phyloP scores from a whole-genome alignment of 2,888 invertebrate species.

The Sinohyriopsis cumingii region DNA sequence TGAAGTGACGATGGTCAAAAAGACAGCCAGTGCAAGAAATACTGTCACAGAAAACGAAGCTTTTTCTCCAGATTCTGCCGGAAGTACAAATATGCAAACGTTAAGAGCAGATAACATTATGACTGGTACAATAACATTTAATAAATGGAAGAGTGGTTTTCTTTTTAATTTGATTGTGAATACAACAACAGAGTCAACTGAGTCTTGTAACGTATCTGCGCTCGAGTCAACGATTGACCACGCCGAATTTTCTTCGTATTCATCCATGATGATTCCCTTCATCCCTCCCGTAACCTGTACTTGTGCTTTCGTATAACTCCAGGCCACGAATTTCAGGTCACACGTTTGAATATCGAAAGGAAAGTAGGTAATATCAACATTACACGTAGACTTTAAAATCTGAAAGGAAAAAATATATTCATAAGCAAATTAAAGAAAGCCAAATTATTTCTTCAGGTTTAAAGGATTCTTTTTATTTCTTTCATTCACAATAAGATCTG shows the following conservation, averaged over 20 bases:
- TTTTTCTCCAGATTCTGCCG: too few relatives aligned
- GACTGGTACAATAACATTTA: constrained; percentile 30
- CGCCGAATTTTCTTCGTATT: constrained; percentile 18
- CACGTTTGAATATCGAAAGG: constrained; percentile 30
- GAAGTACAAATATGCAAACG: constrained; percentile 29
- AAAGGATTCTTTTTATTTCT: too few relatives aligned
- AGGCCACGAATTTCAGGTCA: constrained; percentile 20
- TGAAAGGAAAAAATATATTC: too few relatives aligned
- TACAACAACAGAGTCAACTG: constrained; percentile 13
- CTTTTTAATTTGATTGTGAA: constrained; percentile 23
- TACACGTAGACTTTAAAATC: constrained; percentile 28
- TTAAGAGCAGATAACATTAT: constrained; percentile 27
- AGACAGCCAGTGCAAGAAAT: constrained; percentile 30
- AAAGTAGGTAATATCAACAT: constrained; percentile 26
- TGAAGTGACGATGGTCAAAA: constrained; percentile 21
- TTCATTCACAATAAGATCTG: too few relatives aligned
- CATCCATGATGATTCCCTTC: constrained; percentile 12
- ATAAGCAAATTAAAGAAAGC: too few relatives aligned
- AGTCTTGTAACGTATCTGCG: constrained; percentile 6
- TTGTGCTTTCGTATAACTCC: constrained; percentile 24
- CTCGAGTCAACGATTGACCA: constrained; percentile 19
- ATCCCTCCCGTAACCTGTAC: constrained; percentile 8
- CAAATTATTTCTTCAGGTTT: too few relatives aligned
- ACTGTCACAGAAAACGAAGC: too few relatives aligned
- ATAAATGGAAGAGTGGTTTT: constrained; percentile 30